phyloP scores from a whole-genome alignment of 2,888 invertebrate genomes.

The Pemphredon lugubris region DNA sequence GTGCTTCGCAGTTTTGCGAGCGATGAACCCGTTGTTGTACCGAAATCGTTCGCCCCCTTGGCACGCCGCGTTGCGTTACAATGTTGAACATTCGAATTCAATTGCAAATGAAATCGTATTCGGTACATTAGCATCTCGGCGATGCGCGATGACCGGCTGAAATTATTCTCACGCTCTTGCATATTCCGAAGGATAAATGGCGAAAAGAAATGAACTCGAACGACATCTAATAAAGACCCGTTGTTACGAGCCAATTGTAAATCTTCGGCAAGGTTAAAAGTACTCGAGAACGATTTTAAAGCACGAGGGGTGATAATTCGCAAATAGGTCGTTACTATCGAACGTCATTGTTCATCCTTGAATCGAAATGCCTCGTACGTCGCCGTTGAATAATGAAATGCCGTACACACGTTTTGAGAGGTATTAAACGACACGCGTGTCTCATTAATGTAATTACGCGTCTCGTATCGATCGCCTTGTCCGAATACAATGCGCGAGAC shows the following conservation, averaged over 20 bases:
- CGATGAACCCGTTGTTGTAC: too few species aligned
- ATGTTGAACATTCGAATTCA: too few species aligned
- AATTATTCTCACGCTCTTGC: slow-evolving; percentile 12
- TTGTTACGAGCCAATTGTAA: slow-evolving; percentile 61
- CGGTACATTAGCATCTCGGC: too few species aligned
- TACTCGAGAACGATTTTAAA: slow-evolving; percentile 58
- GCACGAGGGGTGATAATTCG: slow-evolving; percentile 60
- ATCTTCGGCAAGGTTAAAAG: slow-evolving; percentile 57
- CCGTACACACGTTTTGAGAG: slow-evolving; percentile 30
- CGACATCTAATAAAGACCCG: slow-evolving; percentile 51
- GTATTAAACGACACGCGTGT: background rate
- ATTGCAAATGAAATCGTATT: too few species aligned
- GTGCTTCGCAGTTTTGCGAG: background rate
- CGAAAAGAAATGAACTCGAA: slow-evolving; percentile 36
- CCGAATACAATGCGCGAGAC: too few species aligned
- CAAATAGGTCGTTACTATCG: slow-evolving; percentile 53
- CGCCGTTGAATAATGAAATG: slow-evolving; percentile 37
- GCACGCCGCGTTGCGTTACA: too few species aligned
- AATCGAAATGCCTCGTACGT: slow-evolving; percentile 32
- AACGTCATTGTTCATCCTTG: slow-evolving; percentile 41
- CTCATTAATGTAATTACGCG: too few species aligned
- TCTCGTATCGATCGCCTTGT: too few species aligned
- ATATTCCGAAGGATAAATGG: slow-evolving; percentile 40
- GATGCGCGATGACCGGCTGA: too few species aligned
- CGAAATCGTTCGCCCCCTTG: too few species aligned